Evolutionary conservation across 2,797 vertebrate genomes (phyloP), one percentile per base, ranked within the genome.

Genomic region (Etheostoma nigrum): DNA sequence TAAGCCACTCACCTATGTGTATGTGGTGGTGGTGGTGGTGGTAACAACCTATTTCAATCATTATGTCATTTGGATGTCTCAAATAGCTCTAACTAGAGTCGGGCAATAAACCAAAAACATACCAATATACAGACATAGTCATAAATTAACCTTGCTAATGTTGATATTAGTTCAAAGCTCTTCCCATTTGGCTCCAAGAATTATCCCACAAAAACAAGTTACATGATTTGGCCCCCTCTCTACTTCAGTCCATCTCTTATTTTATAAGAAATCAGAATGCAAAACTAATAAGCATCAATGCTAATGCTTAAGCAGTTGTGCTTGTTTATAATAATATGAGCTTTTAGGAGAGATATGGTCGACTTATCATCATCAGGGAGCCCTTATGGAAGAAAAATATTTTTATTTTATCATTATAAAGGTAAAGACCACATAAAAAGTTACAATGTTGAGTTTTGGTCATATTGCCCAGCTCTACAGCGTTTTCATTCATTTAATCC

Each of bases 1-100:
- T 96, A 95, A 95, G 95, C 75, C 78, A 78, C 89, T 84, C 85
- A 90, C 88, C 82, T 82, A 51, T 82, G 53, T 93, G 73, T 84
- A 83, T 80, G 86, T 92, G 89, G 82, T 93, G 91, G 45, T 93
- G 88, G 76, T 91, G 86, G 27, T 72, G 88, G 76, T 92, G 85
- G 69, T 91, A 86, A 23, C 61, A 36, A 49, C 64, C 49, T 40
- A 48, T 84, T 67, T 61, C 6, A 13, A 64, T 68, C 71, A 72
- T 77, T 76, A 40, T 67, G 48, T 83, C 66, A 45, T 76, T 51
- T 86, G 52, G 58, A 69, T 72, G 66, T 58, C 7, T 78, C 60
- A 18, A 1, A 9, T 71, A 83, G 76, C 67, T 67, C 55, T 54
- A 55, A 49, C 67, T 62, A 53, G 78, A 78, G 85, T 58, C 87